phyloP scores from a whole-genome alignment of 2,888 invertebrate genomes.

The Rhamphomyia laevipes region DNA sequence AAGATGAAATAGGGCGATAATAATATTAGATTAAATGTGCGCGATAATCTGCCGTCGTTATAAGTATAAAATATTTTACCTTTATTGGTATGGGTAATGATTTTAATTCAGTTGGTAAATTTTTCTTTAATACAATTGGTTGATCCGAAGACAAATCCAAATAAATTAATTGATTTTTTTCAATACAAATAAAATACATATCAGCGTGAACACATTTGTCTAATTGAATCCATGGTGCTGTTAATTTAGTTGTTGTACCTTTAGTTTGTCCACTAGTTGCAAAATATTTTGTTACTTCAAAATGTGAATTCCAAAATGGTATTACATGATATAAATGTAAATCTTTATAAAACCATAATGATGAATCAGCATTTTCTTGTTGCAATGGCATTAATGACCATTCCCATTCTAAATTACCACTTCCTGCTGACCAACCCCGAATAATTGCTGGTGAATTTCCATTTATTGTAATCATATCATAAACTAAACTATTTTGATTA shows the following conservation, averaged over 20 bases:
- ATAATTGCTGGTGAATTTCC: constrained; percentile 61
- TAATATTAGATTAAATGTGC: too few species aligned
- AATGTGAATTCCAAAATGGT: constrained; percentile 47
- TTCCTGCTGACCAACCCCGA: constrained; percentile 65
- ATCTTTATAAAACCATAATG: constrained; percentile 48
- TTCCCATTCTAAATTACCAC: constrained; percentile 61
- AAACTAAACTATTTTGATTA: constrained; percentile 33
- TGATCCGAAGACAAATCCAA: constrained; percentile 47
- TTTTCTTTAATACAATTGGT: constrained; percentile 40
- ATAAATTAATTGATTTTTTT: constrained; percentile 46
- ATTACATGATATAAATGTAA: constrained; percentile 49
- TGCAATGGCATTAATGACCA: constrained; percentile 49
- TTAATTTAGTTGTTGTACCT: constrained; percentile 44
- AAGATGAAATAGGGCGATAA: too few species aligned
- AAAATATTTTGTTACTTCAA: constrained; percentile 54
- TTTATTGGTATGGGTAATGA: constrained; percentile 24
- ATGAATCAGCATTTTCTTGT: constrained; percentile 35
- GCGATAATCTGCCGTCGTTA: too few species aligned
- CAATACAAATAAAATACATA: constrained; percentile 53
- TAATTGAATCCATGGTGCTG: constrained; percentile 48
- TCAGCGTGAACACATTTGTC: constrained; percentile 46
- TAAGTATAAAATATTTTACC: constrained; percentile 16
- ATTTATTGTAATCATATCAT: constrained; percentile 61
- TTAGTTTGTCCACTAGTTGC: constrained; percentile 46
- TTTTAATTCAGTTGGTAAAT: constrained; percentile 32